These are phyloP conservation scores for Sphyrna mokarran DNA, from an alignment of 2,113 vertebrate genomes.

Conservation along the genomic window DNA sequence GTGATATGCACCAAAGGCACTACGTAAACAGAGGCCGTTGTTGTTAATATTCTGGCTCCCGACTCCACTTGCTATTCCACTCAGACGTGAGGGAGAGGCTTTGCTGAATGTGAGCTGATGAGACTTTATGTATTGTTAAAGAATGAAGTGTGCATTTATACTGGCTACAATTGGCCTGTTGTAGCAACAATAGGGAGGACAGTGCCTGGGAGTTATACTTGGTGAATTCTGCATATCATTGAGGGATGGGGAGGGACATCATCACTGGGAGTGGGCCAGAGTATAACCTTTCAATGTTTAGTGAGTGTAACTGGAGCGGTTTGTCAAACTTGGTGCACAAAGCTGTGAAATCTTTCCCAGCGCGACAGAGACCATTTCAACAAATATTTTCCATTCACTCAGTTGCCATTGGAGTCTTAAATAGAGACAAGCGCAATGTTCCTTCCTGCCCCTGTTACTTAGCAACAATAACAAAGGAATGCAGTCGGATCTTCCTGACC, in stretches of 20 bases:
- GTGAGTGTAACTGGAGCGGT: background rate
- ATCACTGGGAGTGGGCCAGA: background rate
- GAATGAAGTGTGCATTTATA: background rate
- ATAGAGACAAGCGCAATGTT: background rate
- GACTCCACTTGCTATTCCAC: background rate
- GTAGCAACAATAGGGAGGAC: background rate
- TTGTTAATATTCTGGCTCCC: background rate
- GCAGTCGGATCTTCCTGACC: background rate
- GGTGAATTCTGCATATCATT: background rate
- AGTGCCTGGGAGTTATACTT: background rate
- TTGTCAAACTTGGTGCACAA: too few species aligned
- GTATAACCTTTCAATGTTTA: background rate
- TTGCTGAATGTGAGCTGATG: background rate
- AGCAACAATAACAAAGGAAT: background rate
- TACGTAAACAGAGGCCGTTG: background rate
- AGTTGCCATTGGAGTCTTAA: background rate
- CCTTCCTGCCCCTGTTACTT: background rate
- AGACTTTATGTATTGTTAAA: background rate
- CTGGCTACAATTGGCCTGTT: background rate
- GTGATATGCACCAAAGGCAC: background rate
- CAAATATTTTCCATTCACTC: background rate
- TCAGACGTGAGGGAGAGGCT: background rate
- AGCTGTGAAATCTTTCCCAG: background rate
- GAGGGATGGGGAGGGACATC: background rate
- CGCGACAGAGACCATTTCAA: background rate